These are phyloP conservation scores for Plumapathes pennacea DNA, from an alignment of 92 coral and sea anemone genomes.

Conservation along the genomic window DNA sequence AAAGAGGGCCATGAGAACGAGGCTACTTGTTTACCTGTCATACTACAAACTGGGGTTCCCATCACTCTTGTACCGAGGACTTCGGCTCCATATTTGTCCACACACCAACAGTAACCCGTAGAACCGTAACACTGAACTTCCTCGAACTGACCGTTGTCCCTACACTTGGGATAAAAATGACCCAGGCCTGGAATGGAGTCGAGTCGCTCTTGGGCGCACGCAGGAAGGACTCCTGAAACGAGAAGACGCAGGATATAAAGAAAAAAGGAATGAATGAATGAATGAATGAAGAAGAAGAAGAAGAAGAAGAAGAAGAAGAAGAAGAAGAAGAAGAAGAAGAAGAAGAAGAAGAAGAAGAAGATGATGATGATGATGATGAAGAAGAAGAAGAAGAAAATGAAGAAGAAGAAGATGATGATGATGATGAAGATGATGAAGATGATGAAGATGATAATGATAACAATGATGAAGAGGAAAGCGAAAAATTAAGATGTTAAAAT, in stretches of 20 bases:
- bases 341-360: too few species aligned
- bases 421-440: too few species aligned
- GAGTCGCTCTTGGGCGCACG: conserved; percentile 41
- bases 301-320: too few species aligned
- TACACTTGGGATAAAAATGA: conserved; percentile 61
- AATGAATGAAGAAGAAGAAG: background rate
- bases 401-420: too few species aligned
- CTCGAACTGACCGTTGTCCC: conserved; percentile 46
- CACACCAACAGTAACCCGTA: conserved; percentile 76
- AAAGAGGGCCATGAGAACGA: too few species aligned
- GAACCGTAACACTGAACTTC: conserved; percentile 56
- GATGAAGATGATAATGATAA: too few species aligned
- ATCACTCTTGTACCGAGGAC: conserved; percentile 39
- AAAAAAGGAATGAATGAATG: background rate
- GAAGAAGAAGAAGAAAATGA: too few species aligned
- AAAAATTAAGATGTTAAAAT: too few species aligned
- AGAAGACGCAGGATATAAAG: background rate
- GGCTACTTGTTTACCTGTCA: conserved; percentile 51
- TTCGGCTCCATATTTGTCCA: conserved; percentile 58
- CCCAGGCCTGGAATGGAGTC: conserved; percentile 11
- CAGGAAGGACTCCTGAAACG: conserved; percentile 47
- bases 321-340: too few species aligned
- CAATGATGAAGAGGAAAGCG: too few species aligned
- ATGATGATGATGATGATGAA: too few species aligned
- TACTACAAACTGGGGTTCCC: conserved; percentile 68